Base-by-base conservation (phyloP, 1,140 invertebrate species). In the Anastatus disparis region DNA sequence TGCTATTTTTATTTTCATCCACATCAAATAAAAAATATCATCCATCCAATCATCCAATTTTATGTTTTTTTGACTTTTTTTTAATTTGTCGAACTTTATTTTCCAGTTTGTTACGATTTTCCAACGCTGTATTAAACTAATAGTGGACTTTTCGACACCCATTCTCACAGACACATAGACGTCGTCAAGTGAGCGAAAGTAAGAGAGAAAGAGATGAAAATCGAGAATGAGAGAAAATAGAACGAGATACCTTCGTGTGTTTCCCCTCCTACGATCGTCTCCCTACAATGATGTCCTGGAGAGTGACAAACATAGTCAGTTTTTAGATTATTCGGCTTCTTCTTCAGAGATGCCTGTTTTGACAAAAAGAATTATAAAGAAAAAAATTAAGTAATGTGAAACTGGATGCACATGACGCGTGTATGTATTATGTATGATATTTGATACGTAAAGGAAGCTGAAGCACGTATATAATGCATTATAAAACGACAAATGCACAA, bases 41-140 rank as follows among this genome's bases (percentile, higher is more conserved):
- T 42, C 55, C 55, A 42, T 4, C 7, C 17, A 58, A 42, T 56
- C n/a, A 31, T n/a, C n/a, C n/a, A 50, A 29, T n/a, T 29, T 27
- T 53, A 13, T 53, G 27, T 29, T 2, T 56, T 56, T 56, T 56
- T 53, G 29, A 52, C 17, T 46, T 55, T 70, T 63, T 40, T 61
- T 70, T 70, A 70, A 70, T 55, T 62, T 55, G n/a, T n/a, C n/a
- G 26, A 22, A 31, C 48, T 62, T 70, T 70, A 55, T 70, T 70
- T 70, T 70, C 24, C 68, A 70, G 68, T 70, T 64, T 62, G 24
- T 61, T 56, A 46, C 40, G 24, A 64, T 56, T 56, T 70, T 48
- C 58, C 58, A 50, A 22, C 50, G 67, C 67, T 42, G 38, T 63
- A 42, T 70, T 63, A 70, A 35, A 52, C 48, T 63, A 44, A 44